These are phyloP conservation scores for Trididemnum clinides DNA, from an alignment of 23 tunicate species.

Conservation along the genomic window DNA sequence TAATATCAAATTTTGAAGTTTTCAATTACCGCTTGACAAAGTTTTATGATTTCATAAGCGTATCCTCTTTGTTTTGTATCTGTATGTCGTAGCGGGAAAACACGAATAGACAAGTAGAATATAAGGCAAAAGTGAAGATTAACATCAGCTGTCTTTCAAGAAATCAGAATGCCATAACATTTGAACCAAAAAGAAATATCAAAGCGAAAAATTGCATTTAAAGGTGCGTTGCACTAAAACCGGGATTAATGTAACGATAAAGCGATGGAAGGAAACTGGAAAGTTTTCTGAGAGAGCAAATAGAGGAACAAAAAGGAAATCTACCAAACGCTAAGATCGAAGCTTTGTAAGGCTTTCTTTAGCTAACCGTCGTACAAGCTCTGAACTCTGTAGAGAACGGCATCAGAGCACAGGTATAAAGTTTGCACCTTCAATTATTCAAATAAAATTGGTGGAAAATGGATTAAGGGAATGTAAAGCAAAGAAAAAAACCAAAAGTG, in stretches of 20 bases:
- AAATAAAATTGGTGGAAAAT: not conserved
- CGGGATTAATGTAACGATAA: conserved; percentile 2
- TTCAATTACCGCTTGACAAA: too few relatives aligned
- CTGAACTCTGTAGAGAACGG: not conserved
- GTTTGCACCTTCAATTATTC: not conserved
- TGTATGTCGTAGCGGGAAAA: too few relatives aligned
- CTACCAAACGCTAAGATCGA: not conserved
- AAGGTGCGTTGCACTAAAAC: conserved; percentile 4
- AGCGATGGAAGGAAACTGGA: conserved; percentile 19
- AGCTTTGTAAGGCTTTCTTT: not conserved
- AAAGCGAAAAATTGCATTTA: conserved; percentile 4
- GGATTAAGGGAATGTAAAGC: conserved; percentile 1
- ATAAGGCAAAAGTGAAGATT: too few relatives aligned
- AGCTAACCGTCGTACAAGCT: conserved; percentile 8
- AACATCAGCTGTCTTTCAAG: too few relatives aligned
- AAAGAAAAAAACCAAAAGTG: conserved; percentile 2
- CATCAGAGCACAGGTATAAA: not conserved
- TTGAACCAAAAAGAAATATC: not conserved
- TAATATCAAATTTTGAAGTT: too few relatives aligned
- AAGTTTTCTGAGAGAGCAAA: not conserved
- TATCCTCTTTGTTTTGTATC: too few relatives aligned
- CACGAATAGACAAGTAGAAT: too few relatives aligned
- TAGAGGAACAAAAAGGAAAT: not conserved
- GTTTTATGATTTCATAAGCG: too few relatives aligned
- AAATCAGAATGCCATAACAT: not conserved